These are phyloP conservation scores for Elgonia sp. DNA, from an alignment of 2,888 invertebrate genomes.

Conservation along the genomic window DNA sequence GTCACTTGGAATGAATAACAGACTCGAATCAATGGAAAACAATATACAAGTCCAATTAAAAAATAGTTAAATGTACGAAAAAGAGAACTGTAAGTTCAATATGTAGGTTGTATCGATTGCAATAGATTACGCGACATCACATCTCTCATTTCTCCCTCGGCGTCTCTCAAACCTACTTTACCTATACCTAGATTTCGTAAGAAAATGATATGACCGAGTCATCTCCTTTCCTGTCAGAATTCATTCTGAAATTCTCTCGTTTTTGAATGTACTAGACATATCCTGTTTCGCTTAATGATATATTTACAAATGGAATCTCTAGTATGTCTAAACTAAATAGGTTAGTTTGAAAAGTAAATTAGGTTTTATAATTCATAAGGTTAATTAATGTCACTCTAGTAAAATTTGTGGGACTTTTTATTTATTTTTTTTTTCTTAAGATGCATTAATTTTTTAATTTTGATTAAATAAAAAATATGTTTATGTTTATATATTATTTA, in stretches of 20 bases:
- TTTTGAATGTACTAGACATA: slow-evolving; percentile 19
- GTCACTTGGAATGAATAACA: slow-evolving; percentile 3
- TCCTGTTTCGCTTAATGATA: background rate
- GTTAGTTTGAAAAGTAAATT: too few relatives aligned
- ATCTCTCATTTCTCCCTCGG: slow-evolving; percentile 70
- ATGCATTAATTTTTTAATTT: too few relatives aligned
- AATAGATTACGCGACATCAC: slow-evolving; percentile 72
- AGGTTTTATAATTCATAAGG: too few relatives aligned
- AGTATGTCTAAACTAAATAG: background rate
- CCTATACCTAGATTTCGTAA: slow-evolving; percentile 53
- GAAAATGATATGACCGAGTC: slow-evolving; percentile 49
- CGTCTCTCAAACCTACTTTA: slow-evolving; percentile 67
- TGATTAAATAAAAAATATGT: too few relatives aligned
- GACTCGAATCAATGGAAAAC: slow-evolving; percentile 28
- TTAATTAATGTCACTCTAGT: too few relatives aligned
- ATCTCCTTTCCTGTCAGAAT: slow-evolving; percentile 37
- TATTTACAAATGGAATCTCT: slow-evolving; percentile 14
- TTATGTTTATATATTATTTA: too few relatives aligned
- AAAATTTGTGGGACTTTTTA: too few relatives aligned
- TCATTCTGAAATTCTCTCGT: slow-evolving; percentile 4
- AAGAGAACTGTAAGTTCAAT: slow-evolving; percentile 50
- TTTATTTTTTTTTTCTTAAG: too few relatives aligned
- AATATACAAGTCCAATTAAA: slow-evolving; percentile 38
- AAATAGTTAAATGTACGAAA: slow-evolving; percentile 46
- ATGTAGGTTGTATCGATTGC: slow-evolving; percentile 75